These are phyloP conservation scores for Pogona vitticeps DNA, from an alignment of 2,113 vertebrate genomes.

Conservation along the genomic window DNA sequence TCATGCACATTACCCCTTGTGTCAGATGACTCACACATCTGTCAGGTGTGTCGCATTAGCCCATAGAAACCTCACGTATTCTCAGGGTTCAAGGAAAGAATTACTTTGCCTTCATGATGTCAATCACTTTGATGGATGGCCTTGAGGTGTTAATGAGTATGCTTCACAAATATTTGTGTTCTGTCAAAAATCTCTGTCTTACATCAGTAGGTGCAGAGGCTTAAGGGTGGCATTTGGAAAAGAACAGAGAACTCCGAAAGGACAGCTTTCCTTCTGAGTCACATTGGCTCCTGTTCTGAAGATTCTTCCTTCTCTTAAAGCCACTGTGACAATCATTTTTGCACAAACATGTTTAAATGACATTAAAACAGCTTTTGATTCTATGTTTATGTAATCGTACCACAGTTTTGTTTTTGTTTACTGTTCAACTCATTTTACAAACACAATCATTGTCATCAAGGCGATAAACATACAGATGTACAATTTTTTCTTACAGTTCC, in stretches of 20 bases:
- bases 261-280: conserved; percentile 70
- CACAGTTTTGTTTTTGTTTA: neutral
- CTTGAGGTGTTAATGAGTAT: conserved; percentile 74
- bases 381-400: neutral
- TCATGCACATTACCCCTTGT: conserved; percentile 68
- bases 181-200: conserved; percentile 69
- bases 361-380: neutral
- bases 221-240: conserved; percentile 62
- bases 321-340: neutral
- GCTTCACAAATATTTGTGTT: conserved; percentile 74
- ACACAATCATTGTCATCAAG: neutral
- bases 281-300: conserved; percentile 60
- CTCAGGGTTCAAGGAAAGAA: conserved; percentile 65
- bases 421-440: neutral
- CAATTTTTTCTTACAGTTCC: neutral
- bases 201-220: conserved; percentile 66
- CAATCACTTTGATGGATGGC: conserved; percentile 74
- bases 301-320: conserved; percentile 57
- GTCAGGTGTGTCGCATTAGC: conserved; percentile 75
- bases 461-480: neutral
- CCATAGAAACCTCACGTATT: conserved; percentile 68
- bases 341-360: neutral
- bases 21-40: conserved; percentile 75
- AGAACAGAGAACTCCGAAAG: conserved; percentile 68
- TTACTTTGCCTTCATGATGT: conserved; percentile 72